Evolutionary conservation across 2,797 vertebrate species (phyloP), one percentile per base, ranked within the genome.

Genomic region (Pterois miles): DNA sequence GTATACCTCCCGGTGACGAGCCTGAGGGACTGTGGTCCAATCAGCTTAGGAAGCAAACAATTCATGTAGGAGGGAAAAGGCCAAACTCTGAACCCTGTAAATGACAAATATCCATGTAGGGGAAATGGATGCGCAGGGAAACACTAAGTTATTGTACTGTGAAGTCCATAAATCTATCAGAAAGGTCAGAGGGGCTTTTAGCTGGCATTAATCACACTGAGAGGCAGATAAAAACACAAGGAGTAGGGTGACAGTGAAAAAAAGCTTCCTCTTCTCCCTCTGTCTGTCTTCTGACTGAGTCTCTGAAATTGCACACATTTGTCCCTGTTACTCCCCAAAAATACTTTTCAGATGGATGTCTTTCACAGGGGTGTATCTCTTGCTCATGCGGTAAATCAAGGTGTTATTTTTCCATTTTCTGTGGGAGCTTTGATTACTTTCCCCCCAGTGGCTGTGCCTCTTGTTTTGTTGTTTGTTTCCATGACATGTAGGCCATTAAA

Each of bases 81-180:
- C 75, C 82, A 84, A 73, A 87, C 40, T 71, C 38, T 38, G 75
- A 91, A 80, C 64, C 86, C 80, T 81, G 76, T 85, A 88, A 91
- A 88, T 91, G 89, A 93, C 90, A 93, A 92, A 94, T 91, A 92
- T 92, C 92, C 92, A 85, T 91, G 77, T 84, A 74, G 53, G 56
- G 85, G 65, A 87, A 93, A 93, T 90, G 72, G 86, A 92, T 87
- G 85, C 81, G 82, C 82, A 85, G 76, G 76, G 81, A 93, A 92
- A 92, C 79, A 88, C 78, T 86, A 89, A 89, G 88, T 92, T 94
- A 93, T 93, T 92, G 88, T 90, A 90, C 81, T 65, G 64, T 81
- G 77, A 93, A 93, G 86, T 94, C 93, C 89, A 94, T 95, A 89
- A 94, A 95, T 95, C 94, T 87, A 93, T 94, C 91, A 86, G 71